Evolutionary conservation across 2,797 vertebrate genomes (phyloP).

Genomic region (Leptoclinus maculatus): DNA sequence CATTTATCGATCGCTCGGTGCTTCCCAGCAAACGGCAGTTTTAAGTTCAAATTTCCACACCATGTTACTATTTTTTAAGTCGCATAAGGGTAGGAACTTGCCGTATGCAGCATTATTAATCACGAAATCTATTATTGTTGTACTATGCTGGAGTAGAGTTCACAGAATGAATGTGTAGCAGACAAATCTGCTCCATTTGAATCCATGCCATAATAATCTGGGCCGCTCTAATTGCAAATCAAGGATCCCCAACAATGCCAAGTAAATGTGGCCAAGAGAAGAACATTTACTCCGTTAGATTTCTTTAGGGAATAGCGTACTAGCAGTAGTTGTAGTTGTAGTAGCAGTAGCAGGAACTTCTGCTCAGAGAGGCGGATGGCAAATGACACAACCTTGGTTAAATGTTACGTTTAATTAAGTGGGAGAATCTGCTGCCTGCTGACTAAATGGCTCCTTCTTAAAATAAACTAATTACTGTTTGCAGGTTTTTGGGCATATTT

Average conservation of each 20-base stretch:
- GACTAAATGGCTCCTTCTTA: not conserved
- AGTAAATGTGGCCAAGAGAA: not conserved
- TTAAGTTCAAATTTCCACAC: not conserved
- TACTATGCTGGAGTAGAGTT: not conserved
- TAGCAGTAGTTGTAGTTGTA: not conserved
- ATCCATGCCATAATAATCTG: not conserved
- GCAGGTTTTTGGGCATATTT: not conserved
- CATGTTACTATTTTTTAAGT: no score
- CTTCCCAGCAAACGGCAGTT: conserved; percentile 2
- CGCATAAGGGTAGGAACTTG: not conserved
- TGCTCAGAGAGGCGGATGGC: not conserved
- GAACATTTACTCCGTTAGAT: not conserved
- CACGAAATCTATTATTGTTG: not conserved
- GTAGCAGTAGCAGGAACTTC: not conserved
- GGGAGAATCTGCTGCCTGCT: not conserved
- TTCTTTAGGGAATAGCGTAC: no score
- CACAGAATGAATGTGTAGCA: not conserved
- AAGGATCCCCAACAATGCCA: not conserved
- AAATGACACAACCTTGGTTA: no score
- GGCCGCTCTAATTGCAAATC: not conserved
- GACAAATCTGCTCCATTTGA: not conserved
- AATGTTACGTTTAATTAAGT: not conserved
- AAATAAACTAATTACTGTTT: conserved; percentile 13
- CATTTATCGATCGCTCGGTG: not conserved
- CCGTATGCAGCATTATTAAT: not conserved